These are phyloP conservation scores for Lytechinus pictus DNA, from an alignment of 35 echinoderm and acorn worm species.

Conservation along the genomic window DNA sequence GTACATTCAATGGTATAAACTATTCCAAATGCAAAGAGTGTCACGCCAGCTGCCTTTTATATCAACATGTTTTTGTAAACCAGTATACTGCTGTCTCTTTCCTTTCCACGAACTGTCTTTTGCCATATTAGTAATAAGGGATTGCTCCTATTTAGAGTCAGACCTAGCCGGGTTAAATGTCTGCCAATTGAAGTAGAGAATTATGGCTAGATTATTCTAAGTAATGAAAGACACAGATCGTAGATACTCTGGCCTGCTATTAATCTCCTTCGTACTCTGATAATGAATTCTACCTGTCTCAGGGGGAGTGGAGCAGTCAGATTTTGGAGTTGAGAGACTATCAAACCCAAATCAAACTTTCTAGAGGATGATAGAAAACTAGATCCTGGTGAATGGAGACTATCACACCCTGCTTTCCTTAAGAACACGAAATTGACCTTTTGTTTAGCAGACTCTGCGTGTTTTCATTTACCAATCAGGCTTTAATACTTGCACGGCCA, in stretches of 20 bases:
- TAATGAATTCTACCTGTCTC: not conserved
- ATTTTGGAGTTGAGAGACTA: not conserved
- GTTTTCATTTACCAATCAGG: conserved; percentile 12
- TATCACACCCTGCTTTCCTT: not conserved
- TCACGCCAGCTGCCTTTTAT: too few species aligned
- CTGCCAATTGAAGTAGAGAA: not conserved
- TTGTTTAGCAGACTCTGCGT: not conserved
- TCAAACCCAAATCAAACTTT: not conserved
- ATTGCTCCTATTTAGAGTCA: not conserved
- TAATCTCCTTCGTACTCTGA: not conserved
- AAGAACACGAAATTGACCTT: conserved; percentile 18
- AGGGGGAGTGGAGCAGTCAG: not conserved
- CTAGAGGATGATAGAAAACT: not conserved
- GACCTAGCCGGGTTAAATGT: not conserved
- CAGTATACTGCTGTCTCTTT: not conserved
- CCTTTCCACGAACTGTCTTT: not conserved
- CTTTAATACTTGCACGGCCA: not conserved
- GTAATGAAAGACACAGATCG: not conserved
- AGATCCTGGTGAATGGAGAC: not conserved
- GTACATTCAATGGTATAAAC: too few species aligned
- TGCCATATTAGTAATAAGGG: not conserved
- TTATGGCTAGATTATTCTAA: not conserved
- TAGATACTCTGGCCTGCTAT: not conserved
- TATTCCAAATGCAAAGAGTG: too few species aligned
- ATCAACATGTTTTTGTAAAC: too few species aligned